Percentiles rank a stretch among this genome's conserved stretches.
Evolutionary conservation across 2,797 vertebrate genomes (phyloP).

Genomic region (Selene dorsalis): DNA sequence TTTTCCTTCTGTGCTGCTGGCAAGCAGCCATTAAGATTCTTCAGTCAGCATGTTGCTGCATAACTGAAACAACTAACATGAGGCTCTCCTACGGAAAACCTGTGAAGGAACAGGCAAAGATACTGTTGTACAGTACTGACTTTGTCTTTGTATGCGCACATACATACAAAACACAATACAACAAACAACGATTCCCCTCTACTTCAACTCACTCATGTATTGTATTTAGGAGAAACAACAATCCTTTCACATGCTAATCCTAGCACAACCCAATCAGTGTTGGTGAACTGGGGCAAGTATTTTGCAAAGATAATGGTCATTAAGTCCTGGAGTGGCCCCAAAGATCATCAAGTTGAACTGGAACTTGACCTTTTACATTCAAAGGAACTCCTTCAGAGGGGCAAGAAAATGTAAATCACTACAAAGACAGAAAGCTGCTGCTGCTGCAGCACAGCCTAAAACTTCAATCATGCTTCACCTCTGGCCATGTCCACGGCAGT

Average conservation of each 20-base stretch:
- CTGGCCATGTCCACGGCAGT: neutral
- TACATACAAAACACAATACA: neutral
- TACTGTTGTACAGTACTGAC: neutral
- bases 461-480: neutral
- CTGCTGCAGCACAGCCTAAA: neutral
- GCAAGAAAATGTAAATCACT: slow-evolving; percentile 1
- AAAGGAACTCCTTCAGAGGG: slow-evolving; percentile 15
- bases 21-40: slow-evolving; percentile 36
- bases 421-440: slow-evolving; percentile 18
- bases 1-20: slow-evolving; percentile 48
- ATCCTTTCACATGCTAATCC: slow-evolving; percentile 1
- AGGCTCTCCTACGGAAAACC: slow-evolving; percentile 11
- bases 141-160: neutral
- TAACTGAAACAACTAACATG: slow-evolving; percentile 21
- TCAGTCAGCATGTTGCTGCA: slow-evolving; percentile 39
- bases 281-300: slow-evolving; percentile 20
- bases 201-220: neutral
- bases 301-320: slow-evolving; percentile 33
- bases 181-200: neutral
- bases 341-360: neutral
- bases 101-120: slow-evolving; percentile 14
- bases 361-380: slow-evolving; percentile 37
- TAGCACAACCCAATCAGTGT: neutral
- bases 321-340: neutral
- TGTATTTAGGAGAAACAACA: neutral